Evolutionary conservation across 2,113 vertebrate species (phyloP).

Genomic region (Circaetus cinerascens): DNA sequence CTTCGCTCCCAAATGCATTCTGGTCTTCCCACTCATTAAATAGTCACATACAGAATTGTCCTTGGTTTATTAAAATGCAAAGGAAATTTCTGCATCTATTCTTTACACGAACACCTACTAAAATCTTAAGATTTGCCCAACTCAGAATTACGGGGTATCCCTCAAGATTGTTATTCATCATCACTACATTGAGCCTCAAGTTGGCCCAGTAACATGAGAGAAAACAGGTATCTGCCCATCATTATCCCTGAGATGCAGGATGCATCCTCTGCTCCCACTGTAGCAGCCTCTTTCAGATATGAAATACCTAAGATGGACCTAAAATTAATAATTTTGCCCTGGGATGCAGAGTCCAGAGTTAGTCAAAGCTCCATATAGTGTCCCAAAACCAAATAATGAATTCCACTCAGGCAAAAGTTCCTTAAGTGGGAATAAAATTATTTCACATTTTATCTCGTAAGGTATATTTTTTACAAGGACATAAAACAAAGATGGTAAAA

Average conservation of each 20-base stretch:
- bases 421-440: not conserved
- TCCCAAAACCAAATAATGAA: not conserved
- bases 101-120: not conserved
- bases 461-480: not conserved
- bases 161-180: not conserved
- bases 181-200: not conserved
- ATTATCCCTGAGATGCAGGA: not conserved
- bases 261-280: not conserved
- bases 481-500: not conserved
- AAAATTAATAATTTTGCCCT: not conserved
- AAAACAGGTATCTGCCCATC: not conserved
- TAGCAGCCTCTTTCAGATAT: not conserved
- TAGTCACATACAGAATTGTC: not conserved
- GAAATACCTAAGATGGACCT: fast-evolving
- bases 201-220: not conserved
- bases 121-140: not conserved
- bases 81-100: not conserved
- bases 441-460: not conserved
- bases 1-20: not conserved
- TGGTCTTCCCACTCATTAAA: not conserved
- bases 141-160: not conserved
- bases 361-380: not conserved
- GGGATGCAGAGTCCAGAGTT: not conserved
- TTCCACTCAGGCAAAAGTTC: not conserved
- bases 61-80: not conserved